These are phyloP conservation scores for Syrphus vitripennis DNA, from an alignment of 2,888 invertebrate genomes.

Conservation along the genomic window DNA sequence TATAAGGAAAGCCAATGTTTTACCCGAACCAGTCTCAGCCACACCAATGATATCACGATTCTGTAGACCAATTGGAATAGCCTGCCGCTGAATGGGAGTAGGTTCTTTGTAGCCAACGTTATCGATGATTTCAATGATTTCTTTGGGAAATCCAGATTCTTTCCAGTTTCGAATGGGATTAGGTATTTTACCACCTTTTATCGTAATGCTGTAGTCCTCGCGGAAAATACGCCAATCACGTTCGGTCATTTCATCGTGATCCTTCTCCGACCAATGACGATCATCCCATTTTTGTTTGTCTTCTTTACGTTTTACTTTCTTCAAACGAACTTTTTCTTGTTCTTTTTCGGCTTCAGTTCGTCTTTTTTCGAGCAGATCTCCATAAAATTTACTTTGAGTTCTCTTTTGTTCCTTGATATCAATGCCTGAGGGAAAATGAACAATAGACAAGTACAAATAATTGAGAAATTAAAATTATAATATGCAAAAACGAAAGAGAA, in stretches of 20 bases:
- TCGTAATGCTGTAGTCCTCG: slow-evolving; percentile 99
- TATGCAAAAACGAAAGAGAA: background rate
- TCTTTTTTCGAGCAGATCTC: slow-evolving; percentile 95
- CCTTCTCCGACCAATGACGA: slow-evolving; percentile 99
- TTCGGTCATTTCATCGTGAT: slow-evolving; percentile 97
- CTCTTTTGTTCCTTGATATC: slow-evolving; percentile 98
- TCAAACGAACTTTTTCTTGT: slow-evolving; percentile 95
- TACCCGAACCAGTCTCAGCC: slow-evolving; percentile 99
- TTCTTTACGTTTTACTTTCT: slow-evolving; percentile 96
- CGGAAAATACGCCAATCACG: slow-evolving; percentile 99
- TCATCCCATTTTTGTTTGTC: slow-evolving; percentile 99
- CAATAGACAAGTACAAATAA: background rate
- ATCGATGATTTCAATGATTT: slow-evolving; percentile 96
- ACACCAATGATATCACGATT: slow-evolving; percentile 99
- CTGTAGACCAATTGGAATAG: slow-evolving; percentile 98
- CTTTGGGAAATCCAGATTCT: slow-evolving; percentile 94
- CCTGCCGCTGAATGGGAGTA: slow-evolving; percentile 99
- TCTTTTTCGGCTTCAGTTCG: slow-evolving; percentile 98
- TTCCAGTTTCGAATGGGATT: slow-evolving; percentile 98
- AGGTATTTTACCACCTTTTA: slow-evolving; percentile 98
- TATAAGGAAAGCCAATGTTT: slow-evolving; percentile 98
- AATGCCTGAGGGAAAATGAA: slow-evolving; percentile 85
- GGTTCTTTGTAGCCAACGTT: slow-evolving; percentile 98
- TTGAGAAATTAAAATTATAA: background rate
- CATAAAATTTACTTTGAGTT: slow-evolving; percentile 98